Evolutionary conservation across 2,113 vertebrate genomes (phyloP).

Genomic region (Seriola aureovittata): DNA sequence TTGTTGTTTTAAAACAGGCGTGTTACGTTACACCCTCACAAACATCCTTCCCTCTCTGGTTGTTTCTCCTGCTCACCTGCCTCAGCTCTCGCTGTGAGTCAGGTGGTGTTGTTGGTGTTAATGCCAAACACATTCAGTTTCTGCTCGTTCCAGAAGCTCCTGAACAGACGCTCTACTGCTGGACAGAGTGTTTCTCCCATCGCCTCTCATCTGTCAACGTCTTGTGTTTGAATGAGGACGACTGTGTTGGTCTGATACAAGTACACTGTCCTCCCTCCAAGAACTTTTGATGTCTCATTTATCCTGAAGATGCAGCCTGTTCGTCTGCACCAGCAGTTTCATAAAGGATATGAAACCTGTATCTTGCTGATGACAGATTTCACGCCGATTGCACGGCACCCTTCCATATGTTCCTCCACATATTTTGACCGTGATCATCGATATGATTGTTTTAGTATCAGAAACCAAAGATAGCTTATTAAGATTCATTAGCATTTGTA

Average conservation of each 20-base stretch:
- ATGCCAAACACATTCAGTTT: slow-evolving; percentile 40
- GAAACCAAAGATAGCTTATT: neutral
- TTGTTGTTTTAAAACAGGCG: neutral
- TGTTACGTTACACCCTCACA: neutral
- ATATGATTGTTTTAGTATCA: neutral
- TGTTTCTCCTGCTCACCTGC: neutral
- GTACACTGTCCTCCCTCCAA: neutral
- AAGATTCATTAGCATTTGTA: neutral
- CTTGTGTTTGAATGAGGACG: slow-evolving; percentile 2
- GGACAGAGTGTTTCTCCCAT: slow-evolving; percentile 7
- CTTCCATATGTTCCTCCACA: too few species aligned
- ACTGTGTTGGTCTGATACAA: neutral
- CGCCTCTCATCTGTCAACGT: neutral
- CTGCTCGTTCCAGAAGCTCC: slow-evolving; percentile 20
- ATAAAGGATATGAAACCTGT: neutral
- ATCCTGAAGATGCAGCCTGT: neutral
- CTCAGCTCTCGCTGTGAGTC: neutral
- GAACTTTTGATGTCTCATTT: neutral
- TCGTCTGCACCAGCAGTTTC: neutral
- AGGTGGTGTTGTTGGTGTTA: neutral
- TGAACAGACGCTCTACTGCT: slow-evolving; percentile 6
- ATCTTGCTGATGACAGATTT: neutral
- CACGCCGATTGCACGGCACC: neutral
- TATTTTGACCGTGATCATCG: neutral
- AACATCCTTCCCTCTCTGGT: slow-evolving; percentile 1